A percentile compares a stretch with the other conserved stretches of the same genome.
Evolutionary conservation across 2,888 invertebrate species (phyloP).

Genomic region (Cataglyphis albicans): DNA sequence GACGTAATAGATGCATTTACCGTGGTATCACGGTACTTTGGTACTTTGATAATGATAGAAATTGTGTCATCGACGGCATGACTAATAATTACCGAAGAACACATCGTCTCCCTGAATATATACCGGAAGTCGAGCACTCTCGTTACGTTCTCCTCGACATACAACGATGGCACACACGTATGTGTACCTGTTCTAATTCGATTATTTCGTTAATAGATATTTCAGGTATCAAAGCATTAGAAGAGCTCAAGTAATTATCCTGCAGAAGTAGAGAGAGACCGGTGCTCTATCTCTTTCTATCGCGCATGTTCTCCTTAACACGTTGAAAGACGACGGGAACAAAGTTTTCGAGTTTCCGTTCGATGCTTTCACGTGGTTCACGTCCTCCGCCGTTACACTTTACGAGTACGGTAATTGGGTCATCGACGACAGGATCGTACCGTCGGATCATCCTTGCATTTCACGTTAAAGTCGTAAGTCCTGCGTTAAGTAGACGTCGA

Average conservation of each 20-base stretch:
- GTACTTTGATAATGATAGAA: constrained; percentile 47
- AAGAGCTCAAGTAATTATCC: constrained; percentile 67
- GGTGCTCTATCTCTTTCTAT: background rate
- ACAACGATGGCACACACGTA: no score
- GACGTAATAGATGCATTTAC: constrained; percentile 43
- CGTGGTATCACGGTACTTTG: background rate
- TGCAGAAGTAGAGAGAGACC: constrained; percentile 2
- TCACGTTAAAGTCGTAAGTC: constrained; percentile 62
- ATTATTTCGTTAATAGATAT: constrained; percentile 56
- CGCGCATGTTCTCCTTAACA: constrained; percentile 59
- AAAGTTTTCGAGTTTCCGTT: constrained; percentile 68
- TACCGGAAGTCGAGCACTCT: constrained; percentile 27
- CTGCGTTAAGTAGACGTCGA: constrained; percentile 53
- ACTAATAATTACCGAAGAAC: constrained; percentile 45
- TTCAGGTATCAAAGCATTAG: constrained; percentile 61
- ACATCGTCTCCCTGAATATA: constrained; percentile 7
- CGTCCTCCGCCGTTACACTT: constrained; percentile 70
- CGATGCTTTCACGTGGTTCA: constrained; percentile 74
- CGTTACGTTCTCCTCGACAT: constrained; percentile 16
- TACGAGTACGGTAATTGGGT: constrained; percentile 73
- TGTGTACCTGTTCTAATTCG: constrained; percentile 27
- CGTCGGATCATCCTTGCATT: constrained; percentile 50
- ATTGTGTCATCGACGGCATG: constrained; percentile 25
- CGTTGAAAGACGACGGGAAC: constrained; percentile 66
- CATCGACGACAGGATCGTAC: constrained; percentile 60